Evolutionary conservation across 2,888 invertebrate species (phyloP).

Genomic region (Plutella xylostella): DNA sequence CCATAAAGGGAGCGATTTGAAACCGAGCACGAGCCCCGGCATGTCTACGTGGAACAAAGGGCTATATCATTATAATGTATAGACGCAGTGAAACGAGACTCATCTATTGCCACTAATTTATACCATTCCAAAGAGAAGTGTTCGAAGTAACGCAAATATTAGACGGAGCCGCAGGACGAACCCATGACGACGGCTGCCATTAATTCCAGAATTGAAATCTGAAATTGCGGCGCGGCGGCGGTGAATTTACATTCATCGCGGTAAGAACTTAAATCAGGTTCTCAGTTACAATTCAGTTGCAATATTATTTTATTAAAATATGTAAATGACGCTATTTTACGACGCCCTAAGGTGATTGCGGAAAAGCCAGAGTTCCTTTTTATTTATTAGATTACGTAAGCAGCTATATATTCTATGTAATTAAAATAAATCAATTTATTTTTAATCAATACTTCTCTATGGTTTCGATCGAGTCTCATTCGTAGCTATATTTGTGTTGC

Average conservation of each 20-base stretch:
- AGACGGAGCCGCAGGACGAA: slow-evolving; percentile 57
- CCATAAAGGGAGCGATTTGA: neutral
- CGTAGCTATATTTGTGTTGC: too few species aligned
- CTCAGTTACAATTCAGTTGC: slow-evolving; percentile 70
- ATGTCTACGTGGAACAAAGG: neutral
- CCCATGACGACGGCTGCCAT: slow-evolving; percentile 54
- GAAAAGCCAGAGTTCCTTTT: slow-evolving; percentile 16
- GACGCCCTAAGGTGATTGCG: slow-evolving; percentile 45
- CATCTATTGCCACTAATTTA: slow-evolving; percentile 55
- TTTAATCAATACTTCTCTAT: too few species aligned
- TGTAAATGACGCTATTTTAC: slow-evolving; percentile 62
- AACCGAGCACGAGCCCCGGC: neutral
- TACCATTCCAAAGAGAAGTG: slow-evolving; percentile 60
- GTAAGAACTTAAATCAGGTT: slow-evolving; percentile 71
- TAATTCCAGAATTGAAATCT: slow-evolving; percentile 70
- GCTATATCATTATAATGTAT: neutral
- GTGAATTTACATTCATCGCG: slow-evolving; percentile 69
- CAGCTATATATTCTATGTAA: neutral
- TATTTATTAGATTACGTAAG: neutral
- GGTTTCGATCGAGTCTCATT: too few species aligned
- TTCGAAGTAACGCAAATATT: slow-evolving; percentile 67
- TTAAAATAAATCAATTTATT: too few species aligned
- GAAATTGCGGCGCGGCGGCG: slow-evolving; percentile 62
- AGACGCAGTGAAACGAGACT: neutral
- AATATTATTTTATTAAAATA: slow-evolving; percentile 71